phyloP scores from a whole-genome alignment of 2,888 invertebrate species.

The Catocala fraxini region DNA sequence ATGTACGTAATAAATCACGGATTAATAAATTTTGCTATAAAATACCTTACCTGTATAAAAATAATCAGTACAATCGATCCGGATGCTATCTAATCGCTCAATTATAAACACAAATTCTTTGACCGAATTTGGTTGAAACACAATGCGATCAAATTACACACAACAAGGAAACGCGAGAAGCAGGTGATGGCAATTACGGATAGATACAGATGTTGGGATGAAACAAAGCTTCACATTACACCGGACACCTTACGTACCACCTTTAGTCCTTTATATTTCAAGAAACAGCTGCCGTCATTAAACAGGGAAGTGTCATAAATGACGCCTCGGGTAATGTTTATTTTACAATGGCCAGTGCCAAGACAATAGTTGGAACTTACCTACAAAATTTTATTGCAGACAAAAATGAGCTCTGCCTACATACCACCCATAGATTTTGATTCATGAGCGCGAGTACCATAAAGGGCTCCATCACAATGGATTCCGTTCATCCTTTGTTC shows the following conservation, averaged over 20 bases:
- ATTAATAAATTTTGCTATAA: too few species aligned
- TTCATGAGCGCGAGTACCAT: slow-evolving; percentile 62
- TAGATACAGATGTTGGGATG: slow-evolving; percentile 61
- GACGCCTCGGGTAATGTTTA: slow-evolving; percentile 71
- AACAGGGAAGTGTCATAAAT: slow-evolving; percentile 74
- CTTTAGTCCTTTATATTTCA: slow-evolving; percentile 54
- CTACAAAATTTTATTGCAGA: slow-evolving; percentile 53
- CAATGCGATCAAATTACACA: slow-evolving; percentile 43
- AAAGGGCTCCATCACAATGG: slow-evolving; percentile 69
- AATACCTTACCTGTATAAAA: slow-evolving; percentile 8
- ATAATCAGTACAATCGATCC: slow-evolving; percentile 9
- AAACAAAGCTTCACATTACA: slow-evolving; percentile 49
- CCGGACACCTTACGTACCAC: slow-evolving; percentile 49
- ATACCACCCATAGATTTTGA: slow-evolving; percentile 65
- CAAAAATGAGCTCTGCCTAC: slow-evolving; percentile 43
- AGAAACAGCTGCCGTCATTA: slow-evolving; percentile 72
- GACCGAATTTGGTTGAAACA: slow-evolving; percentile 36
- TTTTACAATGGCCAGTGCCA: slow-evolving; percentile 66
- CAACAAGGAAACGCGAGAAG: slow-evolving; percentile 57
- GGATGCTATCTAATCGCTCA: slow-evolving; percentile 38
- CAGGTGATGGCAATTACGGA: slow-evolving; percentile 77
- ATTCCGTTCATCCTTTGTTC: slow-evolving; percentile 68
- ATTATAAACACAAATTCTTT: slow-evolving; percentile 38
- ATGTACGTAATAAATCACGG: too few species aligned
- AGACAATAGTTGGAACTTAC: slow-evolving; percentile 57